Evolutionary conservation across 2,113 vertebrate genomes (phyloP), one percentile per base, ranked within the genome.

Genomic region (Mellivora capensis): DNA sequence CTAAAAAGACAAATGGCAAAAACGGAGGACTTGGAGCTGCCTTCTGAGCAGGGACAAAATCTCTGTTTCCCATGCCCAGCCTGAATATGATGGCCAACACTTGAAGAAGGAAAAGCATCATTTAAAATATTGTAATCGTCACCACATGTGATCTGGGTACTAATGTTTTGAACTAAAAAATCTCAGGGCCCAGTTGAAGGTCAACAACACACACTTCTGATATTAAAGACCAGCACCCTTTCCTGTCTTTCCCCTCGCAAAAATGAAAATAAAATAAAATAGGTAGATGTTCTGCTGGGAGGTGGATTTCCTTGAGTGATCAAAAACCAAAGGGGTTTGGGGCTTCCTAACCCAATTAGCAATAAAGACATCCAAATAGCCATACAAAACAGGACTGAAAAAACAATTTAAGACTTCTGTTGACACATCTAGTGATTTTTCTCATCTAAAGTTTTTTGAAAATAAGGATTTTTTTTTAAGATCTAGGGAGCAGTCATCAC

Each of bases 151-250:
- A 96, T 79, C 81, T 74, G 20, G 57, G n/a, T 76, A 49, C 69
- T 87, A 76, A 80, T 61, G 21, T 96, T 94, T 94, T 90, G 77
- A 96, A 90, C 44, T 93, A 54, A 92, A 96, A 93, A 61, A 61
- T 34, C 34, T 90, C 74, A 89, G 31, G 74, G 67, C 25, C 2
- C 12, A 85, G 13, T 47, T 90, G 96, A 97, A 85, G 39, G 44
- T 90, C 62, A 59, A 1, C 76, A 71, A 59, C 82, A 71, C 89
- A 89, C 61, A 49, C 86, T 91, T 84, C 82, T 81, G 27, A 83
- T 97, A 76, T 57, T 95, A 84, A 94, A 94, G 14, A 9, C 74
- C 81, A 79, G 85, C 31, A 77, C 23, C 80, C 91, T 93, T 96
- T 88, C 21, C 69, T 93, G 71, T 87, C 79, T 81, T 80, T 34